These are phyloP conservation scores for Chrysomallon squamiferum DNA, from an alignment of 1,140 invertebrate species.

Conservation along the genomic window DNA sequence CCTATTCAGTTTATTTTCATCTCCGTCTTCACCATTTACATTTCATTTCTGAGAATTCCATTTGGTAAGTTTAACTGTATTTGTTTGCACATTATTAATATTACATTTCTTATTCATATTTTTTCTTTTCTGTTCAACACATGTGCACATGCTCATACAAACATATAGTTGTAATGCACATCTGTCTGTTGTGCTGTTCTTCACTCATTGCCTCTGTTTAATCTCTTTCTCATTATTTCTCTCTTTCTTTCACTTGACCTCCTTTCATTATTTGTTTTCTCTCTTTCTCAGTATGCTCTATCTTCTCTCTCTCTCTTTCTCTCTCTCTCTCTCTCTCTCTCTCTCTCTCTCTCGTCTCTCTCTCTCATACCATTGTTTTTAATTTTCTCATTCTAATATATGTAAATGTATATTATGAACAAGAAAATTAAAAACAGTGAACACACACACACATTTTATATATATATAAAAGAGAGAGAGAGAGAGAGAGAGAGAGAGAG, in stretches of 20 bases:
- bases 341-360: too few relatives aligned
- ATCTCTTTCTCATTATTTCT: too few relatives aligned
- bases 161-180: neutral
- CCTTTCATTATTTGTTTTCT: too few relatives aligned
- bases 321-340: too few relatives aligned
- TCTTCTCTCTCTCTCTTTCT: too few relatives aligned
- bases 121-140: neutral
- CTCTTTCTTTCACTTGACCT: too few relatives aligned
- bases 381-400: too few relatives aligned
- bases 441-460: too few relatives aligned
- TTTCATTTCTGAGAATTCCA: constrained; percentile 23
- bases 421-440: too few relatives aligned
- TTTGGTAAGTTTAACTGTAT: constrained; percentile 20
- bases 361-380: too few relatives aligned
- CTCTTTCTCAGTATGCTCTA: too few relatives aligned
- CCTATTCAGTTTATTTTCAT: constrained; percentile 35
- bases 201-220: neutral
- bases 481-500: neutral
- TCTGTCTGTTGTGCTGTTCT: neutral
- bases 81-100: neutral
- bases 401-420: too few relatives aligned
- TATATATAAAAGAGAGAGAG: neutral
- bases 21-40: constrained; percentile 28
- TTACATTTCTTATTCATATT: neutral
- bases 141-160: neutral